phyloP scores from a whole-genome alignment of 2,888 invertebrate species.

The Cryptus armator region DNA sequence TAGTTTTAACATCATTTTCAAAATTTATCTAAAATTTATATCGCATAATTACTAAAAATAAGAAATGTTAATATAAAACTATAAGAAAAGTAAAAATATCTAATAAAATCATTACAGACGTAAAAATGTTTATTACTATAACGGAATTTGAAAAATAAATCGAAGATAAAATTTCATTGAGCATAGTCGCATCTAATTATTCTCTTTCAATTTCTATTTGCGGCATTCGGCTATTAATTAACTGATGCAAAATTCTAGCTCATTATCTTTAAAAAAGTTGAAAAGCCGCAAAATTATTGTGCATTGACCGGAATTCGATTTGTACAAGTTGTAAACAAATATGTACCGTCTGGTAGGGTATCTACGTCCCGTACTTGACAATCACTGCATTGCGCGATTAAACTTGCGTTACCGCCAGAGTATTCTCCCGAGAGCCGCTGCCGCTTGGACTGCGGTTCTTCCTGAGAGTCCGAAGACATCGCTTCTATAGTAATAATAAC shows the following conservation, averaged over 20 bases:
- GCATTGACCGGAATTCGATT: not conserved
- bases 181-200: not conserved
- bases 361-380: not conserved
- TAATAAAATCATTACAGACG: too few species aligned
- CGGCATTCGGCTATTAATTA: not conserved
- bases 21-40: too few species aligned
- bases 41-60: too few species aligned
- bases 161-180: constrained; percentile 1
- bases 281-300: not conserved
- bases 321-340: not conserved
- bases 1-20: too few species aligned
- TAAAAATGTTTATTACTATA: not conserved
- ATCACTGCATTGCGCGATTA: not conserved
- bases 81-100: too few species aligned
- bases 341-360: not conserved
- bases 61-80: too few species aligned
- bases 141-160: not conserved
- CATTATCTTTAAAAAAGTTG: too few species aligned
- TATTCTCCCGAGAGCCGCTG: not conserved
- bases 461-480: too few species aligned
- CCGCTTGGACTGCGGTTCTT: not conserved
- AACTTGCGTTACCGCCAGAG: not conserved
- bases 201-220: not conserved
- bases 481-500: too few species aligned
- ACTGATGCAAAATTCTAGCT: not conserved